A percentile compares a stretch with the other conserved stretches of the same genome.
phyloP scores from a whole-genome alignment of 2,888 invertebrate genomes.

The Cheilosia grossa region DNA sequence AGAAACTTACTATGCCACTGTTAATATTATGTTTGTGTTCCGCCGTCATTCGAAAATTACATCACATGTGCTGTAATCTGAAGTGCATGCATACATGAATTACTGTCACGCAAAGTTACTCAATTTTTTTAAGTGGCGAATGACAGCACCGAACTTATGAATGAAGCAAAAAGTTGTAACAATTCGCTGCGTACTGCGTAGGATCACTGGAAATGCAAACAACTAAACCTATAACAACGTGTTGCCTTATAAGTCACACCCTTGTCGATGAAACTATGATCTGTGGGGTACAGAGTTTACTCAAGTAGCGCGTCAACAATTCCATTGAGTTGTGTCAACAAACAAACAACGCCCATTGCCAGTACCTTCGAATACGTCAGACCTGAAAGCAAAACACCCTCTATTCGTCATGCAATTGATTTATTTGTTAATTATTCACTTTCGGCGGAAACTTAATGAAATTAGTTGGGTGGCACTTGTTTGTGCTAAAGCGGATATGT shows the following conservation, averaged over 20 bases:
- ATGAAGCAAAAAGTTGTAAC: constrained; percentile 24
- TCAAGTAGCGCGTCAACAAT: constrained; percentile 23
- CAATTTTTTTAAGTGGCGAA: background rate
- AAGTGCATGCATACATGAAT: background rate
- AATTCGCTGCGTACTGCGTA: constrained; percentile 25
- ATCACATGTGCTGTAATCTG: background rate
- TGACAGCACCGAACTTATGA: constrained; percentile 39
- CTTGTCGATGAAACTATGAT: background rate
- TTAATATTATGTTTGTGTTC: background rate
- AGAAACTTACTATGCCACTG: background rate
- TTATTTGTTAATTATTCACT: constrained; percentile 43
- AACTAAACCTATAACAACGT: constrained; percentile 12
- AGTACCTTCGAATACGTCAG: constrained; percentile 8
- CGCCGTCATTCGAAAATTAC: background rate
- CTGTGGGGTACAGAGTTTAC: background rate
- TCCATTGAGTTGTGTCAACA: constrained; percentile 7
- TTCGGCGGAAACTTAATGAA: background rate
- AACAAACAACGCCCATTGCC: constrained; percentile 39
- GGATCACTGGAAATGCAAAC: constrained; percentile 16
- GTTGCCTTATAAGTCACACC: constrained; percentile 23
- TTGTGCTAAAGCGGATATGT: constrained; percentile 34
- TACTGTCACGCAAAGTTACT: background rate
- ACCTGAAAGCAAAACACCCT: constrained; percentile 47
- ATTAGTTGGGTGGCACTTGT: constrained; percentile 11
- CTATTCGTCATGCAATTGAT: constrained; percentile 40